Percentiles rank a stretch among this genome's conserved stretches.
Conservation (phyloP, 2,888 invertebrate genomes). For the Venusia cambrica region DNA sequence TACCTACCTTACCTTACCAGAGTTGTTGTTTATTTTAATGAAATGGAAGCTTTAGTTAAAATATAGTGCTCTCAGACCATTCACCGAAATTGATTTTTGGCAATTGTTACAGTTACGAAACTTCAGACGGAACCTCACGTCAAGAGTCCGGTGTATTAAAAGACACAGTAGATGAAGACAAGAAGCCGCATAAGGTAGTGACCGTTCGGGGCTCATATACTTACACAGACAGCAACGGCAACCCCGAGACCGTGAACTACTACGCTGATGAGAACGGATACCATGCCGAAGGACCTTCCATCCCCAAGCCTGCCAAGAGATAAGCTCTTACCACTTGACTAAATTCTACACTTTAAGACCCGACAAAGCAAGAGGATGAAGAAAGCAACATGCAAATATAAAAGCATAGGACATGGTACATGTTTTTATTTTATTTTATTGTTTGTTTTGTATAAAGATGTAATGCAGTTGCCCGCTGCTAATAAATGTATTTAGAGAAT, state of each 20-base stretch:
- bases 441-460: too few species aligned
- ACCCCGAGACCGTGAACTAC: conserved; percentile 72
- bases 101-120: conserved; percentile 63
- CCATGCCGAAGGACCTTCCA: conserved; percentile 81
- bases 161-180: conserved; percentile 73
- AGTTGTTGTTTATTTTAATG: too few species aligned
- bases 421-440: conserved; percentile 13
- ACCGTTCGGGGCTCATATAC: conserved; percentile 82
- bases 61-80: too few species aligned
- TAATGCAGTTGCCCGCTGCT: conserved; percentile 5
- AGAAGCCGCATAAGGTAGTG: conserved; percentile 77
- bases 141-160: conserved; percentile 70
- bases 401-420: conserved; percentile 6
- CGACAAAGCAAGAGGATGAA: not conserved
- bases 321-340: conserved; percentile 30
- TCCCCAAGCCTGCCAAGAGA: conserved; percentile 71
- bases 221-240: conserved; percentile 80
- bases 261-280: conserved; percentile 83
- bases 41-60: too few species aligned
- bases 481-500: conserved; percentile 9
- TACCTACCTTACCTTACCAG: too few species aligned
- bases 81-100: too few species aligned
- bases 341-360: not conserved
- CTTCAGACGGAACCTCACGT: conserved; percentile 77
- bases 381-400: not conserved